Conservation (phyloP, 2,113 vertebrate genomes). For the Xenus cinereus region DNA sequence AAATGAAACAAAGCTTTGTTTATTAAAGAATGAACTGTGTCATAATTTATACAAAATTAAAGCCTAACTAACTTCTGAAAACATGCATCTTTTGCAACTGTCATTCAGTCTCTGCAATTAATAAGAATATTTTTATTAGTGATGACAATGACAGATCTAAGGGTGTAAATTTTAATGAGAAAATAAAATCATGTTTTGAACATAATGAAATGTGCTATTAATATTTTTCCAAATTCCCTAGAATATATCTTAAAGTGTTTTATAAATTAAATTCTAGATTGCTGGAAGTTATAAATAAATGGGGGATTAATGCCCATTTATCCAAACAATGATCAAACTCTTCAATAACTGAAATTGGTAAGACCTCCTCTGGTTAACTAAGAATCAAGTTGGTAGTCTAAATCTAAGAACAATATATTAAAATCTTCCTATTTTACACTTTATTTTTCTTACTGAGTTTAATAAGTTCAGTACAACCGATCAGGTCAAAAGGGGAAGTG, state of each 20-base stretch:
- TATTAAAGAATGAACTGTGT: neutral
- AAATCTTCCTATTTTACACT: neutral
- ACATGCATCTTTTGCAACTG: neutral
- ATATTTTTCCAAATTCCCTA: neutral
- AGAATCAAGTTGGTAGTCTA: neutral
- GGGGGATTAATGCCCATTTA: neutral
- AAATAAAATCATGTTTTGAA: neutral
- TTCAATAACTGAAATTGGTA: neutral
- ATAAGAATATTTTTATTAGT: neutral
- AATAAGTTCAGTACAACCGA: neutral
- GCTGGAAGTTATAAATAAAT: neutral
- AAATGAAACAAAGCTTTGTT: neutral
- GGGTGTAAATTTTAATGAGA: neutral
- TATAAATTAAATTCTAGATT: neutral
- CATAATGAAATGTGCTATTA: neutral
- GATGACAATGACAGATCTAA: neutral
- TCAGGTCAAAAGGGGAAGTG: neutral
- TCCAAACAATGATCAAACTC: neutral
- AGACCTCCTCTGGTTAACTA: neutral
- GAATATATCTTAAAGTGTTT: neutral
- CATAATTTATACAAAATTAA: neutral
- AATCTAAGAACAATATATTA: neutral
- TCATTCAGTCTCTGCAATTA: neutral
- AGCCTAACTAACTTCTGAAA: neutral
- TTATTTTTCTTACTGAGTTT: neutral